phyloP scores from a whole-genome alignment of 1,140 invertebrate species.

The Glomeris maerens region DNA sequence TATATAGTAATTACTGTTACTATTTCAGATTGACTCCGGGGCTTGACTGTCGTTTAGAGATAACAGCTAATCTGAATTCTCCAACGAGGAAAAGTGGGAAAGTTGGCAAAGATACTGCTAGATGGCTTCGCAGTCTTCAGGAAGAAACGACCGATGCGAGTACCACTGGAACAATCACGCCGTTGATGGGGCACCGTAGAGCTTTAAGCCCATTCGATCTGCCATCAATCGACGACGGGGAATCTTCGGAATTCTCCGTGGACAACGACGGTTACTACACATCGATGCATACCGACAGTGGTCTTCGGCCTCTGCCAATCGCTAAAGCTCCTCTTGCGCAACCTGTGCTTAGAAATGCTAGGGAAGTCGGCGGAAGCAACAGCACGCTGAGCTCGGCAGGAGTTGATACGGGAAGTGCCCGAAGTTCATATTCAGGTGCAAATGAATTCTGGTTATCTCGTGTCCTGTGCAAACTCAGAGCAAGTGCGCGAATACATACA shows the following conservation, averaged over 20 bases:
- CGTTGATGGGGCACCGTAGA: constrained; percentile 5
- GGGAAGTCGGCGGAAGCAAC: constrained; percentile 40
- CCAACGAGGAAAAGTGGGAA: too few relatives aligned
- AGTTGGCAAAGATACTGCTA: background rate
- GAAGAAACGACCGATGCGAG: constrained; percentile 9
- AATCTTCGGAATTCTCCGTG: constrained; percentile 85
- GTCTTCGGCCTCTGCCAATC: constrained; percentile 43
- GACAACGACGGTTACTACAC: constrained; percentile 96
- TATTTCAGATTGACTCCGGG: too few relatives aligned
- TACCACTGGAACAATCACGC: constrained; percentile 10
- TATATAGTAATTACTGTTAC: too few relatives aligned
- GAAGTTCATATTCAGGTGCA: too few relatives aligned
- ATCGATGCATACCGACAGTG: constrained; percentile 90
- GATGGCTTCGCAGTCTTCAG: background rate
- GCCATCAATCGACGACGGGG: constrained; percentile 53
- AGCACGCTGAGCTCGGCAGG: constrained; percentile 42
- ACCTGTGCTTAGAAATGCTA: too few relatives aligned
- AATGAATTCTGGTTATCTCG: background rate
- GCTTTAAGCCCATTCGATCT: constrained; percentile 9
- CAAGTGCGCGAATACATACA: too few relatives aligned
- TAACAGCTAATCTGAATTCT: too few relatives aligned
- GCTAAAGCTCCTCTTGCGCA: too few relatives aligned
- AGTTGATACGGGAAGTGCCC: constrained; percentile 26
- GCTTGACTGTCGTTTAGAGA: too few relatives aligned
- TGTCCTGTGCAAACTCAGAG: too few relatives aligned